Base-by-base conservation (phyloP, 2,113 vertebrate species). In the Malaclemys terrapin region DNA sequence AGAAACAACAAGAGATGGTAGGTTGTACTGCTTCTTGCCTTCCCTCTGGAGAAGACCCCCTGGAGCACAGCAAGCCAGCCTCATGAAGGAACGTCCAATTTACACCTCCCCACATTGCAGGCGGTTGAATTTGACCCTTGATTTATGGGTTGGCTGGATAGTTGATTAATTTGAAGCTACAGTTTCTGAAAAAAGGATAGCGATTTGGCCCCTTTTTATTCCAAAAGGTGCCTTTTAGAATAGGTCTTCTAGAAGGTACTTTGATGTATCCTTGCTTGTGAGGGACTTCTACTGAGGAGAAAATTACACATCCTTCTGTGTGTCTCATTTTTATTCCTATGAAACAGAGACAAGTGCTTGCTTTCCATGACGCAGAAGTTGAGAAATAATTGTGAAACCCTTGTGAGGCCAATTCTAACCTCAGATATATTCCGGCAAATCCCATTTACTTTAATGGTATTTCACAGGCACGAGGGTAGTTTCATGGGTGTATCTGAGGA, bases 221-320 rank as follows among this genome's bases (percentile, higher is more conserved):
- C 84, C 91, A 27, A 52, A 31, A 56, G 56, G 75, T 91, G 29
- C 16, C 10, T n/a, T 82, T 93, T 45, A 62, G 45, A 86, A 20
- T 13, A 82, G 49, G 14, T 8, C 14, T 85, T 56, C 38, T n/a
- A 1, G 59, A 27, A 50, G 62, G 25, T 35, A 24, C 31, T 8
- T 12, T 53, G 29, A 13, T 20, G 1, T 8, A 89, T 4, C 45
- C 14, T 72, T 89, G 8, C n/a, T 2, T 0, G 1, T 42, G 42
- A 84, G 8, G n/a, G 3, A 76, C 42, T 1, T 1, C 1, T 22
- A 54, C 29, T 53, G 53, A 50, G 20, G 31, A 65, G 53, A 81
- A 72, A 57, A 49, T 1, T 6, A 2, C 7, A 35, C 31, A 59
- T 49, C 42, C 25, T 0, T 1, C 8, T 47, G 2, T 31, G 5